Evolutionary conservation across 1,140 invertebrate species (phyloP), one percentile per base, ranked within the genome.

Genomic region (Homarus americanus): DNA sequence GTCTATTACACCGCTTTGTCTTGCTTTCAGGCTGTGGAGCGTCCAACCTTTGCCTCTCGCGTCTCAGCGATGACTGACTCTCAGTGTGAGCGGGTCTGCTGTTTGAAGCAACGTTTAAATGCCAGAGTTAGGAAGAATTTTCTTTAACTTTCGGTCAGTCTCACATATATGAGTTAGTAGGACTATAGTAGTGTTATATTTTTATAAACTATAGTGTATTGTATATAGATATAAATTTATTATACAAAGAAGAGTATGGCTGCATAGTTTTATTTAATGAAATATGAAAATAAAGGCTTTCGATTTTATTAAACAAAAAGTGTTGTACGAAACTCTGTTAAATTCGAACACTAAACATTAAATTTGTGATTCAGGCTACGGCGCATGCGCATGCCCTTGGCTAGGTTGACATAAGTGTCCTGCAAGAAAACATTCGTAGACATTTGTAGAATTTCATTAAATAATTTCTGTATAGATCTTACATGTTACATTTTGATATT

Each of bases 11-110:
- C 15, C 44, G 0, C 44, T 20, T 58, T 20, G 0, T 58, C 17
- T 58, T 20, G n/a, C 41, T 49, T 15, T 58, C 53, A 20, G 17
- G 53, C 1, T 49, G 44, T 15, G 15, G 3, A 15, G 20, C 7
- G n/a, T 24, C 34, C 34, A 58, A 4, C 15, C 17, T 15, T 58
- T 24, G 1, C 40, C 36, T 49, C 24, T 38, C 24, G 58, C 32
- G 44, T 44, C 36, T 80, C 41, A 79, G 58, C 53, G 49, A 41
- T 87, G 86, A 87, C 86, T 87, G 86, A 38, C 36, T 32, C 58
- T 32, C 34, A 4, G 75, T 75, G 38, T 63, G 58, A 69, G 24
- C 20, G 73, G 32, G 76, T 79, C 53, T 36, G 76, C 86, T 87
- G 32, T 87, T 87, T 80, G 75, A 87, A 80, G 58, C 86, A 80